These are phyloP conservation scores for Siniperca scherzeri DNA, from an alignment of 2,797 vertebrate genomes.

Conservation along the genomic window DNA sequence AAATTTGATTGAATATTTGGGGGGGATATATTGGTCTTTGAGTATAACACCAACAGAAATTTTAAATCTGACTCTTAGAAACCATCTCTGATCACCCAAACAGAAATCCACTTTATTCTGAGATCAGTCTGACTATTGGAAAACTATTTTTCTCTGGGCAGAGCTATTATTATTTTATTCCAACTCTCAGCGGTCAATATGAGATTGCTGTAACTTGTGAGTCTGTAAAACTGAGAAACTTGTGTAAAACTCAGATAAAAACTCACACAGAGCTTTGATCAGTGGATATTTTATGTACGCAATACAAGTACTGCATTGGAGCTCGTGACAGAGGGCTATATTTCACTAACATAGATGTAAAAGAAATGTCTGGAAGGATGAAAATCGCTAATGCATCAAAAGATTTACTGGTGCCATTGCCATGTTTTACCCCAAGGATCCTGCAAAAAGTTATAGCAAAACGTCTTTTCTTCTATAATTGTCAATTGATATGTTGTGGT, in stretches of 20 bases:
- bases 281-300: conserved; percentile 70
- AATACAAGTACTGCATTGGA: conserved; percentile 56
- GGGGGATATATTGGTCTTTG: background rate
- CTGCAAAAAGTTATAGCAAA: conserved; percentile 25
- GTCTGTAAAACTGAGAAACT: conserved; percentile 67
- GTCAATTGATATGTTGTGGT: conserved; percentile 22
- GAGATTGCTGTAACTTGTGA: conserved; percentile 47
- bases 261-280: conserved; percentile 70
- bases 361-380: conserved; percentile 64
- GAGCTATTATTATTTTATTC: conserved; percentile 55
- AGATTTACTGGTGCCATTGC: conserved; percentile 56
- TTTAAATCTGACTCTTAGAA: background rate
- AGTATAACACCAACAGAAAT: background rate
- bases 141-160: conserved; percentile 19
- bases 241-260: conserved; percentile 50
- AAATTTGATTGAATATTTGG: background rate
- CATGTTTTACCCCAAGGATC: conserved; percentile 44
- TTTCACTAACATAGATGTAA: conserved; percentile 66
- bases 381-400: conserved; percentile 69
- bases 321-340: conserved; percentile 66
- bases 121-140: conserved; percentile 20
- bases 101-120: conserved; percentile 15
- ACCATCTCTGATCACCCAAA: conserved; percentile 8
- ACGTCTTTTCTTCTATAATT: conserved; percentile 27
- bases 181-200: conserved; percentile 40